These are phyloP conservation scores for Linhomoeus sp. DNA, from an alignment of 2,888 invertebrate genomes.

Conservation along the genomic window DNA sequence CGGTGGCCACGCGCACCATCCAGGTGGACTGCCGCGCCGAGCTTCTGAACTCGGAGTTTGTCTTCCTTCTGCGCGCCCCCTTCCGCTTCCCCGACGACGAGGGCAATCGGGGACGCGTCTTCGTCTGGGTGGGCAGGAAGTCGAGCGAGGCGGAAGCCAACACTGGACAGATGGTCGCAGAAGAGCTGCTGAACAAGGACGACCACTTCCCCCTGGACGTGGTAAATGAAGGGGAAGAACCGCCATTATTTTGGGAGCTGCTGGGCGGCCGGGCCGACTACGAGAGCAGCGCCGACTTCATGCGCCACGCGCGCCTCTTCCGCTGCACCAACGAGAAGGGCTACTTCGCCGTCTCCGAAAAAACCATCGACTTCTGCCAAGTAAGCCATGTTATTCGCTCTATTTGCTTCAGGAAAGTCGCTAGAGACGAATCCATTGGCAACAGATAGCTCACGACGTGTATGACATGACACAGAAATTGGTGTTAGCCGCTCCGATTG, in stretches of 20 bases:
- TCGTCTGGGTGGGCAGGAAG: constrained; percentile 12
- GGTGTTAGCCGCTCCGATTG: too few species aligned
- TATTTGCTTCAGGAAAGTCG: constrained; percentile 4
- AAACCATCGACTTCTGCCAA: constrained; percentile 93
- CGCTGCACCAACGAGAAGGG: constrained; percentile 98
- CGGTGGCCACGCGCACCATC: constrained; percentile 43
- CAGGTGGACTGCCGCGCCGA: constrained; percentile 56
- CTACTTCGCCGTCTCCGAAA: constrained; percentile 94
- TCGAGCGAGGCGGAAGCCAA: constrained; percentile 6
- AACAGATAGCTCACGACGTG: too few species aligned
- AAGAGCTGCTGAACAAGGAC: constrained; percentile 6
- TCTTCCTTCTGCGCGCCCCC: constrained; percentile 40
- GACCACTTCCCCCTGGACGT: constrained; percentile 3
- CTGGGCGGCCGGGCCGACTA: constrained; percentile 8
- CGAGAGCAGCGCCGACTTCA: constrained; percentile 53
- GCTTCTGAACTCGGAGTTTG: constrained; percentile 76
- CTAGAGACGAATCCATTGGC: neutral
- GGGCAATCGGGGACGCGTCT: constrained; percentile 9
- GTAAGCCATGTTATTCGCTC: constrained; percentile 35
- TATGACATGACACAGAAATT: too few species aligned
- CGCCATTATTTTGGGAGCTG: constrained; percentile 18
- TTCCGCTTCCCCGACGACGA: constrained; percentile 9
- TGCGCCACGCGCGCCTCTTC: constrained; percentile 78
- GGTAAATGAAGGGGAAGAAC: constrained; percentile 18
- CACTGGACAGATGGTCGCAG: constrained; percentile 6